phyloP scores from a whole-genome alignment of 2,797 vertebrate species.

The Brachymystax lenok region DNA sequence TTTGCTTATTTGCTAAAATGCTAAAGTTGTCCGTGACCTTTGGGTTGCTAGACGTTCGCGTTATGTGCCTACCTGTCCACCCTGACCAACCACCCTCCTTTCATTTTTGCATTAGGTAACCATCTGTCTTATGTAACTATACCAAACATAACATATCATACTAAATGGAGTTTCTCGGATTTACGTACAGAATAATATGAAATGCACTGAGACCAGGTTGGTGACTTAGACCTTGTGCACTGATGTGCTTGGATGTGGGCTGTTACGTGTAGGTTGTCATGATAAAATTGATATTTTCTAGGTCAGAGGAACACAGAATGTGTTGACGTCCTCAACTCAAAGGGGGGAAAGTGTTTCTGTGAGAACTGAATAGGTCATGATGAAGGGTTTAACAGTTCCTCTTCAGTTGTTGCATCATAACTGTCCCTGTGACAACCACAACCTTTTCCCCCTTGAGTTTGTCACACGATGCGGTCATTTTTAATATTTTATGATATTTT shows the following conservation, averaged over 20 bases:
- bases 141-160: too few species aligned
- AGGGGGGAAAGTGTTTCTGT: conserved; percentile 18
- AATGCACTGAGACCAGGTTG: too few species aligned
- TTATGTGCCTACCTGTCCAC: too few species aligned
- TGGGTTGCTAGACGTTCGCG: too few species aligned
- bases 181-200: too few species aligned
- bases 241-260: conserved; percentile 12
- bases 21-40: too few species aligned
- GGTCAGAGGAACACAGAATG: conserved; percentile 63
- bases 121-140: too few species aligned
- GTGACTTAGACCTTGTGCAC: too few species aligned
- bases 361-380: conserved; percentile 63
- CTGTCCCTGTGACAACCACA: conserved; percentile 54
- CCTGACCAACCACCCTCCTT: too few species aligned
- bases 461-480: neutral
- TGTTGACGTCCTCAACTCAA: conserved; percentile 28
- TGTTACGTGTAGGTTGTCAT: conserved; percentile 30
- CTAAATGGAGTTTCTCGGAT: too few species aligned
- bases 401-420: conserved; percentile 5
- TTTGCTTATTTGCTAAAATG: too few species aligned
- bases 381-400: conserved; percentile 10
- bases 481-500: neutral
- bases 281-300: conserved; percentile 57
- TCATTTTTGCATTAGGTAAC: too few species aligned
- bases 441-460: neutral